Evolutionary conservation across 92 coral and sea anemone species (phyloP).

Genomic region (Diadumene lineata): DNA sequence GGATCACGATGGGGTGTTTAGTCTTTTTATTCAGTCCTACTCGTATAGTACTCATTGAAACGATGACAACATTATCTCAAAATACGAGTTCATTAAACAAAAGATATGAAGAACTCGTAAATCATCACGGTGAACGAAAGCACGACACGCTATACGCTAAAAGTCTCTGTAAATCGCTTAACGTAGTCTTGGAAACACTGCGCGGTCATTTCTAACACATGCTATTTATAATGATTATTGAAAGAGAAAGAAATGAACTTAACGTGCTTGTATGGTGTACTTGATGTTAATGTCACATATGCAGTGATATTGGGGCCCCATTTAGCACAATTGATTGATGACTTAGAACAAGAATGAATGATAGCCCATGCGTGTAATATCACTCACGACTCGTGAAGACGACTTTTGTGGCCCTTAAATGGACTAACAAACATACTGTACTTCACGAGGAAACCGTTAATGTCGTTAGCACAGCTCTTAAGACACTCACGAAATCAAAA

Average conservation of each 20-base stretch:
- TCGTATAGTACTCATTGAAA: too few relatives aligned
- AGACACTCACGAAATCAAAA: conserved; percentile 8
- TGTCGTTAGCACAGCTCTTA: neutral
- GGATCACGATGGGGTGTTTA: conserved; percentile 16
- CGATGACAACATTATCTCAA: conserved; percentile 37
- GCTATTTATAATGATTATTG: conserved; percentile 19
- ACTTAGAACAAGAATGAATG: conserved; percentile 18
- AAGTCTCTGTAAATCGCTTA: conserved; percentile 17
- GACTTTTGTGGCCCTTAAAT: conserved; percentile 16
- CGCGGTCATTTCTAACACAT: conserved; percentile 17
- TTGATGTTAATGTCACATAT: conserved; percentile 17
- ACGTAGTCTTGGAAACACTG: conserved; percentile 35
- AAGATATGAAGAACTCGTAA: conserved; percentile 22
- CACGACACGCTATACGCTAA: conserved; percentile 28
- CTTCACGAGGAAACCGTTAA: conserved; percentile 10
- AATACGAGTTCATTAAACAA: conserved; percentile 31
- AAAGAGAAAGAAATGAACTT: conserved; percentile 14
- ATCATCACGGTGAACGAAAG: conserved; percentile 22
- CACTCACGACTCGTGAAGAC: conserved; percentile 7
- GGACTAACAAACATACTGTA: conserved; percentile 3
- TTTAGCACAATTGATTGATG: conserved; percentile 22
- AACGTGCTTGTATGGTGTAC: conserved; percentile 13
- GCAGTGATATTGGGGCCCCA: conserved; percentile 23
- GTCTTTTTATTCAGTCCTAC: conserved; percentile 15
- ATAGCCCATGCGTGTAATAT: conserved; percentile 24